These are phyloP conservation scores for Pogonomyrmex barbatus DNA, from an alignment of 1,140 invertebrate species.

Conservation along the genomic window DNA sequence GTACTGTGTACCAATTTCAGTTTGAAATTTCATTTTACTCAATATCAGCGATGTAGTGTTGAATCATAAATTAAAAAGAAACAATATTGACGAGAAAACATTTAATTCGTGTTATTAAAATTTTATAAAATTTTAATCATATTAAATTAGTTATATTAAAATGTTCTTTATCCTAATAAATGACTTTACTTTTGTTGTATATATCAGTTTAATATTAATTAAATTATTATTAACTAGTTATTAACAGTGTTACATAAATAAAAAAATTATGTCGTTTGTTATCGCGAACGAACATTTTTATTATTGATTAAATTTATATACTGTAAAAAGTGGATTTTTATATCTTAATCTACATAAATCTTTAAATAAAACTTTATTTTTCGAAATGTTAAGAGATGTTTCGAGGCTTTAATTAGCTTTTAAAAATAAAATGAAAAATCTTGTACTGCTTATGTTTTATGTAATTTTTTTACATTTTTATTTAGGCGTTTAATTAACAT, in stretches of 20 bases:
- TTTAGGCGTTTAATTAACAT: conserved; percentile 25
- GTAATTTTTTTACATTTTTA: not conserved
- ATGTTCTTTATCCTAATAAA: not conserved
- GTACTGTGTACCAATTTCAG: conserved; percentile 47
- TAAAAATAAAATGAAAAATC: conserved; percentile 7
- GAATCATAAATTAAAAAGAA: conserved; percentile 28
- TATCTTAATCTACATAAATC: not conserved
- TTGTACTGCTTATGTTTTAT: not conserved
- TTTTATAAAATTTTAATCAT: not conserved
- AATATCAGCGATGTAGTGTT: not conserved
- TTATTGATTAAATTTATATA: not conserved
- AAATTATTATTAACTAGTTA: conserved; percentile 12
- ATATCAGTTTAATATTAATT: not conserved
- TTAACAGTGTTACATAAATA: not conserved
- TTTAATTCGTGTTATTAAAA: conserved; percentile 33
- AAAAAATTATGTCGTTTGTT: not conserved
- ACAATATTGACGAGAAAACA: not conserved
- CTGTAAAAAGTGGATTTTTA: not conserved
- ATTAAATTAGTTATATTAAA: not conserved
- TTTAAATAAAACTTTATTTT: conserved; percentile 8
- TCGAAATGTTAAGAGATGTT: not conserved
- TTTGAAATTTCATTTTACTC: conserved; percentile 21
- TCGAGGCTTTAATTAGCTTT: not conserved
- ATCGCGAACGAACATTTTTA: not conserved
- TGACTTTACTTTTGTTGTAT: not conserved